Base-by-base conservation (phyloP, 2,888 invertebrate genomes). In the Nephrotoma flavescens region DNA sequence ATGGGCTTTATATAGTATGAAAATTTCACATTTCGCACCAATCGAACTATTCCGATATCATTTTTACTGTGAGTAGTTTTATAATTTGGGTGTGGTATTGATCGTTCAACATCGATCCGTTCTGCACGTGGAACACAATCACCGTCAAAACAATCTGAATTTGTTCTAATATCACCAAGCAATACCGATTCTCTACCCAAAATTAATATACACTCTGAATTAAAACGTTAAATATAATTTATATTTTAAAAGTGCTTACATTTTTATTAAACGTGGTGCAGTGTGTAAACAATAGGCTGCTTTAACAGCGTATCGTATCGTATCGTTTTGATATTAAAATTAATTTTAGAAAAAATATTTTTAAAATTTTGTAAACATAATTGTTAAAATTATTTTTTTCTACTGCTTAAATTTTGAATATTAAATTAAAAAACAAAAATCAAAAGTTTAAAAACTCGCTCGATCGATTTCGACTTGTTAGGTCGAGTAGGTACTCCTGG, bases 21-120 rank as follows among this genome's bases (percentile, higher is more conserved):
- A 92, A 91, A 41, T 47, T n/a, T 2, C 84, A 42, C 57, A 31
- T n/a, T 89, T 9, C 42, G n/a, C 41, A 3, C 15, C 57, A 86
- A 86, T 88, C 94, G 92, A 86, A 95, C 89, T 6, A 95, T 89
- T 0, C 93, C 95, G 85, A 95, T 93, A 88, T 95, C 95, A 88
- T 95, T 91, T n/a, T 90, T 90, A 19, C 92, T 89, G 41, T 89
- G 89, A 0, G 88, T 86, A 0, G 88, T 87, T 4, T 87, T 92
- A 88, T 93, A 95, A 4, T 91, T 91, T 0, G 93, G 92, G 90
- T 95, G 95, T 2, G 91, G 89, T 15, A 92, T 91, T 19, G 91
- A 89, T 83, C 89, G 88, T 5, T 88, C 90, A 12, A 91, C 88
- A 5, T 89, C 90, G 86, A 89, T 89, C 84, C 92, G 92, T 89